These are phyloP conservation scores for Synergus gifuensis DNA, from an alignment of 2,888 invertebrate species.

Conservation along the genomic window DNA sequence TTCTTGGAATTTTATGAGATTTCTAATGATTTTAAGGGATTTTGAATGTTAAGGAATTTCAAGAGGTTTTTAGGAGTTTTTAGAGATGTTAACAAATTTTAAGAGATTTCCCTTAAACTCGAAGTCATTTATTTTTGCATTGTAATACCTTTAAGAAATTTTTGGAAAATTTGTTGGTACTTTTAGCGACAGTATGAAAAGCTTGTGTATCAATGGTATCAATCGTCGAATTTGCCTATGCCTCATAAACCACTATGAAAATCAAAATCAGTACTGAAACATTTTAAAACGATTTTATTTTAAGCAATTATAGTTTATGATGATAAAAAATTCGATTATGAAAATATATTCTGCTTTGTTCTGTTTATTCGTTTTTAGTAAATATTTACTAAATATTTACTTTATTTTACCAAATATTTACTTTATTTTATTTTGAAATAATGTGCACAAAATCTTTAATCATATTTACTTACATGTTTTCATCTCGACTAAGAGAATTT, in stretches of 20 bases:
- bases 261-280: neutral
- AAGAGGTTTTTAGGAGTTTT: too few species aligned
- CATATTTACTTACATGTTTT: neutral
- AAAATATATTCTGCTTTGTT: too few species aligned
- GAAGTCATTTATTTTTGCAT: neutral
- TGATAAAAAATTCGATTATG: too few species aligned
- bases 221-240: neutral
- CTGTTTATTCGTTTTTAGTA: too few species aligned
- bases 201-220: neutral
- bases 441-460: neutral
- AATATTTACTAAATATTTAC: too few species aligned
- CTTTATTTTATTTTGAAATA: neutral
- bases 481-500: neutral
- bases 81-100: too few species aligned
- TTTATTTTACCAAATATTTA: neutral
- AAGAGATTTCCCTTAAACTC: too few species aligned
- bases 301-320: neutral
- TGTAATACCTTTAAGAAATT: neutral
- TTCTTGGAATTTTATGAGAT: too few species aligned
- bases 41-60: too few species aligned
- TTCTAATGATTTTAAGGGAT: too few species aligned
- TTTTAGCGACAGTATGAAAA: neutral
- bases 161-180: neutral
- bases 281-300: neutral
- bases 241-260: neutral